These are phyloP conservation scores for Cydia amplana DNA, from an alignment of 1,140 invertebrate species.

Conservation along the genomic window DNA sequence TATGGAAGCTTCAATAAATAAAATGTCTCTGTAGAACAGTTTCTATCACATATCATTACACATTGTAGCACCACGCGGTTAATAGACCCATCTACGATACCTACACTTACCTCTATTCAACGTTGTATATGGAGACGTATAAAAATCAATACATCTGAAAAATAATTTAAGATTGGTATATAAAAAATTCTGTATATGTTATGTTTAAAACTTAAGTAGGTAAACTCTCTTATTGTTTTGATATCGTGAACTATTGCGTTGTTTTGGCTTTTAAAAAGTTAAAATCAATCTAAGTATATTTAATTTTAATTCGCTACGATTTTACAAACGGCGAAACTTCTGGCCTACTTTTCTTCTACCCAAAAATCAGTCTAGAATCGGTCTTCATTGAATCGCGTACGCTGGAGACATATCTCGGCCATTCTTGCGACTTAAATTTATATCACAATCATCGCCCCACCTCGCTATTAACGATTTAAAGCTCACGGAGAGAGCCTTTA, in stretches of 20 bases:
- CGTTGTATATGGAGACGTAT: constrained; percentile 78
- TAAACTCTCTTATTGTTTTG: constrained; percentile 76
- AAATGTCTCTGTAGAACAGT: constrained; percentile 77
- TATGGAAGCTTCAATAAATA: constrained; percentile 77
- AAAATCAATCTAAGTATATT: constrained; percentile 69
- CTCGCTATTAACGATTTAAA: constrained; percentile 33
- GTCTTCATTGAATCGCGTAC: constrained; percentile 64
- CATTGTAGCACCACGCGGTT: constrained; percentile 77
- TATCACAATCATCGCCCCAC: constrained; percentile 67
- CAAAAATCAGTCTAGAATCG: constrained; percentile 75
- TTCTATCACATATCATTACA: constrained; percentile 79
- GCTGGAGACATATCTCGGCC: constrained; percentile 48
- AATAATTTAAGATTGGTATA: constrained; percentile 77
- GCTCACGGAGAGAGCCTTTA: not conserved
- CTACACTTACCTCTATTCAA: constrained; percentile 77
- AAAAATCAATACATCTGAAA: constrained; percentile 79
- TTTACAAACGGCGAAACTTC: constrained; percentile 70
- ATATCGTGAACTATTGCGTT: constrained; percentile 69
- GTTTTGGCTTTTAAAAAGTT: constrained; percentile 70
- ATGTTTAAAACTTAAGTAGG: constrained; percentile 73
- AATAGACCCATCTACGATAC: constrained; percentile 76
- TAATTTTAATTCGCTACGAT: constrained; percentile 51
- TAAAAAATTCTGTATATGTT: constrained; percentile 77
- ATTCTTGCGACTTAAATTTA: constrained; percentile 67
- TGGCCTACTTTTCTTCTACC: constrained; percentile 74